Conservation (phyloP, 2,797 vertebrate genomes). For the Onychomys arenicola region DNA sequence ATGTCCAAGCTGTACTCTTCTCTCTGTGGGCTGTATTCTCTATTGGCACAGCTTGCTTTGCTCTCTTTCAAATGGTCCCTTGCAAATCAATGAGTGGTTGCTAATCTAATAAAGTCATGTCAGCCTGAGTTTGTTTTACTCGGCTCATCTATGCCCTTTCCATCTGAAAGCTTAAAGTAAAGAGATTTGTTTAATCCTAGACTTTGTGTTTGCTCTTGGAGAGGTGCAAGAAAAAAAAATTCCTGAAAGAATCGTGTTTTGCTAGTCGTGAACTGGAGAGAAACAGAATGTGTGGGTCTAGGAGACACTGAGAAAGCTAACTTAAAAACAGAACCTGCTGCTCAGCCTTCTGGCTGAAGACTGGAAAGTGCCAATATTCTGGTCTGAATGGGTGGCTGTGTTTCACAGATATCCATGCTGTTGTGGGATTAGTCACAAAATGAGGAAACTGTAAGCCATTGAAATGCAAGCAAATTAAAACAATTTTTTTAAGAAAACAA, state of each 20-base stretch:
- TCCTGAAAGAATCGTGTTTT: constrained; percentile 74
- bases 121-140: constrained; percentile 41
- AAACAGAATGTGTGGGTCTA: constrained; percentile 70
- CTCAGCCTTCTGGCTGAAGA: constrained; percentile 73
- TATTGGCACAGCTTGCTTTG: constrained; percentile 18
- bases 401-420: constrained; percentile 72
- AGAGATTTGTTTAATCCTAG: constrained; percentile 46
- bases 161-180: constrained; percentile 53
- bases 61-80: constrained; percentile 35
- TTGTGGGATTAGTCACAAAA: constrained; percentile 71
- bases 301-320: constrained; percentile 59
- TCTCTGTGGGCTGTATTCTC: background rate
- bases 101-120: constrained; percentile 64
- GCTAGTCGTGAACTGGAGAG: constrained; percentile 55
- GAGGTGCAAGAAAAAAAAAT: constrained; percentile 44
- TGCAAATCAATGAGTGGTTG: constrained; percentile 59
- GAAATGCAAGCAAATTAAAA: constrained; percentile 71
- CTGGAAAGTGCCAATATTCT: constrained; percentile 65
- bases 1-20: background rate
- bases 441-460: constrained; percentile 68
- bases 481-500: constrained; percentile 45
- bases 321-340: constrained; percentile 71
- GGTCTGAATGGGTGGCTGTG: constrained; percentile 62
- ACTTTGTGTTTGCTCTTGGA: constrained; percentile 66
- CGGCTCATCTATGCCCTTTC: background rate